Evolutionary conservation across 2,113 vertebrate species (phyloP).

Genomic region (Chaenogobius annularis): DNA sequence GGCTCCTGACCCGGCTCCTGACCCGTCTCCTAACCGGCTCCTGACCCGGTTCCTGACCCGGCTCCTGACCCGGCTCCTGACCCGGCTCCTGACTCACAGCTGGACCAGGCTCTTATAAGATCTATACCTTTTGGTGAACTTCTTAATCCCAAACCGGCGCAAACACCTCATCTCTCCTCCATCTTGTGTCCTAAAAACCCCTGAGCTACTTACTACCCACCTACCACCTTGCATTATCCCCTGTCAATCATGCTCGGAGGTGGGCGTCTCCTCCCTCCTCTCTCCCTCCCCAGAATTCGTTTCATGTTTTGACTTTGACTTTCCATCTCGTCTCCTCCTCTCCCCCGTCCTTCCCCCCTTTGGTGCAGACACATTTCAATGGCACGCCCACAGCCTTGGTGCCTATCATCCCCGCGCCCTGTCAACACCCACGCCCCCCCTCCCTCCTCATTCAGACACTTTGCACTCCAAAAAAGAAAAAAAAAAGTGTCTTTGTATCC

Average conservation of each 20-base stretch:
- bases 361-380: conserved; percentile 75
- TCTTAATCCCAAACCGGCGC: neutral
- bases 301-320: conserved; percentile 61
- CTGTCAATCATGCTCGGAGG: conserved; percentile 65
- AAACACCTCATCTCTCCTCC: neutral
- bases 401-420: conserved; percentile 74
- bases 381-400: conserved; percentile 71
- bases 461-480: conserved; percentile 34
- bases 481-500: conserved; percentile 66
- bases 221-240: conserved; percentile 51
- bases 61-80: too few species aligned
- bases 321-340: conserved; percentile 28
- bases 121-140: neutral
- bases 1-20: too few species aligned
- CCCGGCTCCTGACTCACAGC: neutral
- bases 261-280: conserved; percentile 52
- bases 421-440: conserved; percentile 71
- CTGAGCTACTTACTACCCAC: conserved; percentile 41
- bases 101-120: neutral
- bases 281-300: conserved; percentile 48
- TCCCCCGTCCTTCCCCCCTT: conserved; percentile 21
- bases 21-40: too few species aligned
- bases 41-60: too few species aligned
- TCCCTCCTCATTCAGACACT: conserved; percentile 64
- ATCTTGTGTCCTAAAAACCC: conserved; percentile 27